These are phyloP conservation scores for Passer domesticus DNA, from an alignment of 2,113 vertebrate genomes.

Conservation along the genomic window DNA sequence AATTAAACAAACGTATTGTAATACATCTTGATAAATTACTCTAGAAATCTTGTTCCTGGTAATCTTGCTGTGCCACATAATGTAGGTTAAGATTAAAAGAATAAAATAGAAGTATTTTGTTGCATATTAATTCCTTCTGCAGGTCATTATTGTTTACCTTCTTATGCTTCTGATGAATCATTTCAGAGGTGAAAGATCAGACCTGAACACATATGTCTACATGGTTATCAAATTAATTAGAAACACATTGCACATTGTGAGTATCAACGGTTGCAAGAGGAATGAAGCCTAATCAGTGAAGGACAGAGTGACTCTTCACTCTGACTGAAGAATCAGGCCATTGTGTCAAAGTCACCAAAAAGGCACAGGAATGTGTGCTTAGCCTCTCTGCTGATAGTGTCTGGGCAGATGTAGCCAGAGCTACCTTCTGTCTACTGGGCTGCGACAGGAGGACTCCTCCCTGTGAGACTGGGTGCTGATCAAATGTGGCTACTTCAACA, in stretches of 20 bases:
- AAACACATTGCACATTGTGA: background rate
- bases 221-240: background rate
- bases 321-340: background rate
- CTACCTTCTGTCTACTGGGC: background rate
- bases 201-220: background rate
- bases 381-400: background rate
- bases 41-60: background rate
- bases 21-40: background rate
- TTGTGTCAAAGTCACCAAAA: background rate
- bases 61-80: background rate
- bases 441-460: background rate
- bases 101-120: background rate
- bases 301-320: background rate
- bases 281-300: background rate
- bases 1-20: background rate
- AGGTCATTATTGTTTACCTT: background rate
- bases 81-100: background rate
- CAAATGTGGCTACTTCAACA: background rate
- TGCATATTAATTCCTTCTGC: background rate
- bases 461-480: background rate
- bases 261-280: background rate
- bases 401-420: fast-evolving
- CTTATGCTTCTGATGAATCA: background rate
- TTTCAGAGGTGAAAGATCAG: background rate
- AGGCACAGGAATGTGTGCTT: background rate